Evolutionary conservation across 2,888 invertebrate genomes (phyloP).

Genomic region (Tetrapedia diversipes): DNA sequence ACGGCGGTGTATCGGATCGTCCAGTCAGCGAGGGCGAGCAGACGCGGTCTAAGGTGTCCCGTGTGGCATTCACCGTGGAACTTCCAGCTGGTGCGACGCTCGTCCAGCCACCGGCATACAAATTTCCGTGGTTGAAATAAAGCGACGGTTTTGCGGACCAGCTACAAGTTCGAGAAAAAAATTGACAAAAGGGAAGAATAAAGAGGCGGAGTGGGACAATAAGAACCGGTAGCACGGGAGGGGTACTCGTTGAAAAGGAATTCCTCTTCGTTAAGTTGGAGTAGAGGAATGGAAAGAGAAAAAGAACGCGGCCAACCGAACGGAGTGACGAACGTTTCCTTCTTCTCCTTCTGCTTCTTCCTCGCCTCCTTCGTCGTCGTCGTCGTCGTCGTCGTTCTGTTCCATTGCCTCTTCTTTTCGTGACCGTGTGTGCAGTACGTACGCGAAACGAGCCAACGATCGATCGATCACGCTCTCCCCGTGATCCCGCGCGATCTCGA

Average conservation of each 20-base stretch:
- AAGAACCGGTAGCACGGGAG: conserved; percentile 67
- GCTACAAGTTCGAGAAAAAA: conserved; percentile 41
- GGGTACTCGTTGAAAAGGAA: conserved; percentile 57
- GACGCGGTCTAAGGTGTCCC: conserved; percentile 7
- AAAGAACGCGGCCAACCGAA: conserved; percentile 19
- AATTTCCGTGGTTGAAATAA: conserved; percentile 42
- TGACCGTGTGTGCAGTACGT: conserved; percentile 47
- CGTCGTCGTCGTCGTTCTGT: too few species aligned
- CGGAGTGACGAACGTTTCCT: conserved; percentile 7
- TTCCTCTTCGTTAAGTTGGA: conserved; percentile 61
- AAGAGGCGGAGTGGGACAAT: conserved; percentile 63
- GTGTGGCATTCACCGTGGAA: conserved; percentile 18
- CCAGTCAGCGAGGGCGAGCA: neutral
- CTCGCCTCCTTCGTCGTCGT: neutral
- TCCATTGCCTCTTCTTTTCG: conserved; percentile 16
- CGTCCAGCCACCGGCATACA: conserved; percentile 40
- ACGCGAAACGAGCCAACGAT: conserved; percentile 3
- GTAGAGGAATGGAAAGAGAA: conserved; percentile 18
- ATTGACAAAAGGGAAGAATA: conserved; percentile 65
- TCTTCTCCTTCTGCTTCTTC: conserved; percentile 3
- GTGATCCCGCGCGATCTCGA: conserved; percentile 55
- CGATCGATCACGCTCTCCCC: conserved; percentile 62
- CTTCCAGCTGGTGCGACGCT: conserved; percentile 42
- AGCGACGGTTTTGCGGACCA: conserved; percentile 33
- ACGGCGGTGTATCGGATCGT: conserved; percentile 23